A percentile compares a stretch with the other conserved stretches of the same genome.
Conservation (phyloP, 2,797 vertebrate species). For the Gallinago solitaria region DNA sequence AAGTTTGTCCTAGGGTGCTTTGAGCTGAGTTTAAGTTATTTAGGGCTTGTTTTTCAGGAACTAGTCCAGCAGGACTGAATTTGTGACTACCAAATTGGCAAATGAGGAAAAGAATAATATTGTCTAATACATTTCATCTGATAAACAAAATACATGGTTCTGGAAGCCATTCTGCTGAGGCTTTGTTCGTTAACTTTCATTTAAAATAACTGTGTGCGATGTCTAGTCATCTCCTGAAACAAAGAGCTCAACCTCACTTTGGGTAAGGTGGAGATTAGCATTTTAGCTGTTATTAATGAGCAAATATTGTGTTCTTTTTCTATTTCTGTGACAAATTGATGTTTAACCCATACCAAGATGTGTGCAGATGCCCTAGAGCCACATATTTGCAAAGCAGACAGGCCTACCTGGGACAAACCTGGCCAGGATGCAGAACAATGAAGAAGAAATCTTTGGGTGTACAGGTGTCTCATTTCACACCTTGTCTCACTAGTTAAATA, state of each 20-base stretch:
- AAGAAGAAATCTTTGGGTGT: background rate
- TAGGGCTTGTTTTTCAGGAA: slow-evolving; percentile 34
- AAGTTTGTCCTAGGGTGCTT: background rate
- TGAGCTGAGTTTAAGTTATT: background rate
- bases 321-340: background rate
- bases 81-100: slow-evolving; percentile 18
- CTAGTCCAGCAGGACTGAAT: slow-evolving; percentile 5
- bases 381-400: background rate
- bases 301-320: background rate
- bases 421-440: background rate
- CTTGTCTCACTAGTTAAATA: background rate
- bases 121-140: background rate
- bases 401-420: background rate
- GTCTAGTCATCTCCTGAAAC: background rate
- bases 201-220: background rate
- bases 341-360: background rate
- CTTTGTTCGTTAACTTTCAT: background rate
- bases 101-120: slow-evolving; percentile 3
- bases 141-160: background rate
- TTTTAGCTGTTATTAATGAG: background rate
- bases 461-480: background rate
- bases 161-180: background rate
- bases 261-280: background rate
- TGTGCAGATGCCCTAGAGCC: background rate
- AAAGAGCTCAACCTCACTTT: background rate